These are phyloP conservation scores for Pemphredon lugubris DNA, from an alignment of 2,888 invertebrate species.

Conservation along the genomic window DNA sequence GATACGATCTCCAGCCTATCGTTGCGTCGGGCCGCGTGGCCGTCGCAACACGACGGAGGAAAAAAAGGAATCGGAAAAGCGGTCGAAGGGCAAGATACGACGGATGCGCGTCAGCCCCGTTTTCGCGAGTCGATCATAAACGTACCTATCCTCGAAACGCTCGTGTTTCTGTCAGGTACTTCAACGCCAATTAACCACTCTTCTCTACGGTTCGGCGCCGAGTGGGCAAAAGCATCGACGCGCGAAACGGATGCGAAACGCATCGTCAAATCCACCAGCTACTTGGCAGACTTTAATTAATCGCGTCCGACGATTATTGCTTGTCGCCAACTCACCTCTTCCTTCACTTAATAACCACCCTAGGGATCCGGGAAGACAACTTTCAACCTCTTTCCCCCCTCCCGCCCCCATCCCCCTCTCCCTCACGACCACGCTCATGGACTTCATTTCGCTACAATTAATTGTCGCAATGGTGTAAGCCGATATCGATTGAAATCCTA, in stretches of 20 bases:
- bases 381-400: neutral
- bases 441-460: constrained; percentile 47
- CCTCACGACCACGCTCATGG: constrained; percentile 18
- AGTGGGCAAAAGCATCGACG: constrained; percentile 56
- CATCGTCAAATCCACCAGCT: constrained; percentile 31
- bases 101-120: constrained; percentile 28
- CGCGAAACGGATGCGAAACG: constrained; percentile 26
- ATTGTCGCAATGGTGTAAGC: constrained; percentile 28
- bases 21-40: no score
- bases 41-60: neutral
- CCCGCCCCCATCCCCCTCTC: neutral
- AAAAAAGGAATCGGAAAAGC: constrained; percentile 12
- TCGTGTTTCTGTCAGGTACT: constrained; percentile 63
- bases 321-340: constrained; percentile 27
- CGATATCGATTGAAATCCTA: constrained; percentile 41
- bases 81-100: constrained; percentile 8
- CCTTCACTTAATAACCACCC: neutral
- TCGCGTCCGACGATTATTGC: constrained; percentile 48
- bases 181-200: constrained; percentile 63
- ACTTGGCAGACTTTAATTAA: constrained; percentile 46
- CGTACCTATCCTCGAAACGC: constrained; percentile 36
- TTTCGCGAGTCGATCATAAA: constrained; percentile 52
- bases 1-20: no score
- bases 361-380: constrained; percentile 3
- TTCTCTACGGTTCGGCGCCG: constrained; percentile 48